Conservation (phyloP, 2,113 vertebrate genomes). For the Sceloporus undulatus region DNA sequence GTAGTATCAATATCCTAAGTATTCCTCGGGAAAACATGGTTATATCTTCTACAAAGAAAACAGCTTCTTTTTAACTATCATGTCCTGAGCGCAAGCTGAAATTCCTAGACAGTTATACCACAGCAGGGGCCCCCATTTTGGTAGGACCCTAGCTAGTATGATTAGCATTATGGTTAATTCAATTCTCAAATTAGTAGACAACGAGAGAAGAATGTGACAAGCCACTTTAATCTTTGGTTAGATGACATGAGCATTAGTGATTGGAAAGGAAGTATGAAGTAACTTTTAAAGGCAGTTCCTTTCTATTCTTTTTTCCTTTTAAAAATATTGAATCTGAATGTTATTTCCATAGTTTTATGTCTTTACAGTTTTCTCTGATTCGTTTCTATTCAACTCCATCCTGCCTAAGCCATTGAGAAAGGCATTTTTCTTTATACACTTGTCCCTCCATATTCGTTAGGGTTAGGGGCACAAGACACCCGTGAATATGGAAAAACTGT, state of each 20-base stretch:
- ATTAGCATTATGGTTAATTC: neutral
- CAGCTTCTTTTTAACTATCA: neutral
- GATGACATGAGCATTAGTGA: neutral
- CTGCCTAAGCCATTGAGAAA: neutral
- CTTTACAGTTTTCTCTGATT: neutral
- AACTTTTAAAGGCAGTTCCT: neutral
- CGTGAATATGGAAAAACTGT: too few species aligned
- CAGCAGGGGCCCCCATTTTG: neutral
- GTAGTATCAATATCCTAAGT: neutral
- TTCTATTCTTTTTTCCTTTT: neutral
- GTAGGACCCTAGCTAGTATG: neutral
- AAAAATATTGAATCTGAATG: neutral
- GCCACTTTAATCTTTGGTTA: neutral
- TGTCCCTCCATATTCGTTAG: too few species aligned
- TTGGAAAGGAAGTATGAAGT: neutral
- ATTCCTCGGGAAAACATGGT: neutral
- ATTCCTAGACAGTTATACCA: neutral
- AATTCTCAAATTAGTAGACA: neutral
- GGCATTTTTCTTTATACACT: neutral
- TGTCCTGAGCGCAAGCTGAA: conserved; percentile 1
- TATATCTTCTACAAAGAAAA: neutral
- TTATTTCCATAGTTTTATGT: neutral
- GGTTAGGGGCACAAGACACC: too few species aligned
- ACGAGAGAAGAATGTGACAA: neutral
- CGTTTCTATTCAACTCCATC: neutral